A percentile compares a stretch with the other conserved stretches of the same genome.
Conservation (phyloP, 1,140 invertebrate species). For the Atta cephalotes region DNA sequence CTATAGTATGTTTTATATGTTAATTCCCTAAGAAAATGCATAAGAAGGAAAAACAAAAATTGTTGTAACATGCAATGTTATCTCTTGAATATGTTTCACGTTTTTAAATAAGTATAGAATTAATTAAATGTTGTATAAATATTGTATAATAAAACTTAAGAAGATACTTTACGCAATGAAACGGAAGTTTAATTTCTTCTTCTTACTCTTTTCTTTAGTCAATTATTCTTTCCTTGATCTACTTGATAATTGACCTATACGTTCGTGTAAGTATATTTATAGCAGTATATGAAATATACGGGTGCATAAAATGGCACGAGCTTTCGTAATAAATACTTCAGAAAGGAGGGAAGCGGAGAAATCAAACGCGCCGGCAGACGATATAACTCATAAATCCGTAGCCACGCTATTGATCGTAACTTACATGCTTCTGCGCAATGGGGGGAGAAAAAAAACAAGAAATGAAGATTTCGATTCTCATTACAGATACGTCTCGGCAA, state of each 20-base stretch:
- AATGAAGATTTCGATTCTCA: slow-evolving; percentile 74
- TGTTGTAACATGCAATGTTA: neutral
- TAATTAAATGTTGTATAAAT: neutral
- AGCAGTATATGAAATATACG: slow-evolving; percentile 1
- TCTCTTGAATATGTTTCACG: neutral
- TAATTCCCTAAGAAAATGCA: neutral
- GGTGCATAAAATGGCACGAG: neutral
- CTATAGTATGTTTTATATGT: neutral
- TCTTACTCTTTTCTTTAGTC: neutral
- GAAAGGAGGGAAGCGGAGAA: slow-evolving; percentile 9
- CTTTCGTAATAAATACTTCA: slow-evolving; percentile 31
- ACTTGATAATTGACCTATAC: neutral
- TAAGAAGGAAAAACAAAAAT: neutral
- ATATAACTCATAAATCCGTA: slow-evolving; percentile 72
- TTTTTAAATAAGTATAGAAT: neutral
- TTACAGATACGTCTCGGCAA: slow-evolving; percentile 75
- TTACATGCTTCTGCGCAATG: slow-evolving; percentile 42
- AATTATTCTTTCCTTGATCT: slow-evolving; percentile 7
- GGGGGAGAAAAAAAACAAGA: slow-evolving; percentile 20
- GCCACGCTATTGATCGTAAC: slow-evolving; percentile 64
- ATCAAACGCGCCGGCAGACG: slow-evolving; percentile 40
- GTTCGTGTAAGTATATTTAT: neutral
- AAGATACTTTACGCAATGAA: neutral
- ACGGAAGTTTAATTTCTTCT: neutral
- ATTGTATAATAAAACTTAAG: neutral